Conservation (phyloP, 2,888 invertebrate species). For the Hedya salicella region DNA sequence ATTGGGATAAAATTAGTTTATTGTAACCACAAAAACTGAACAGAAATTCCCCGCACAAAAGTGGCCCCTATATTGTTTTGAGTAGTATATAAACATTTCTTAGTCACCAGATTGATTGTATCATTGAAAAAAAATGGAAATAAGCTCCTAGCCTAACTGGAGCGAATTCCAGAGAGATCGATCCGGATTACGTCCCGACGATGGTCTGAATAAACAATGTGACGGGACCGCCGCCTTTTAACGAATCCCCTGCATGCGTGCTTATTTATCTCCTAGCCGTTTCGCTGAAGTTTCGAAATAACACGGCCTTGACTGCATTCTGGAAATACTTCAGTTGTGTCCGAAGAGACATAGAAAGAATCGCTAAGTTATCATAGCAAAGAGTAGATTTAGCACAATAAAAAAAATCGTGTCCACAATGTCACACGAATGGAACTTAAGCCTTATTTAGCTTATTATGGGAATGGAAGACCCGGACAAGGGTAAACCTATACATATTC, state of each 20-base stretch:
- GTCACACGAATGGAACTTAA: too few species aligned
- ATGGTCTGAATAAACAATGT: constrained; percentile 82
- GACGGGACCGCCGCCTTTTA: constrained; percentile 79
- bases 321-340: background rate
- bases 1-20: too few species aligned
- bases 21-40: too few species aligned
- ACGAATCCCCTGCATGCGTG: constrained; percentile 74
- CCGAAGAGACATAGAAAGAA: background rate
- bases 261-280: constrained; percentile 67
- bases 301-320: constrained; percentile 47
- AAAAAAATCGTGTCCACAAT: too few species aligned
- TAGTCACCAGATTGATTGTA: too few species aligned
- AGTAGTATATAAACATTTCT: too few species aligned
- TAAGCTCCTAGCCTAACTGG: constrained; percentile 23
- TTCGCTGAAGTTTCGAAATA: constrained; percentile 47
- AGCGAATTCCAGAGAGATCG: constrained; percentile 60
- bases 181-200: constrained; percentile 75
- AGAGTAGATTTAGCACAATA: too few species aligned
- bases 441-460: too few species aligned
- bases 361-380: background rate
- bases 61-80: too few species aligned
- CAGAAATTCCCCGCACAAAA: too few species aligned
- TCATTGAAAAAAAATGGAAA: background rate
- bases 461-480: too few species aligned
- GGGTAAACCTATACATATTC: too few species aligned